Base-by-base conservation (phyloP, 2,888 invertebrate species). In the Molanna angustata region DNA sequence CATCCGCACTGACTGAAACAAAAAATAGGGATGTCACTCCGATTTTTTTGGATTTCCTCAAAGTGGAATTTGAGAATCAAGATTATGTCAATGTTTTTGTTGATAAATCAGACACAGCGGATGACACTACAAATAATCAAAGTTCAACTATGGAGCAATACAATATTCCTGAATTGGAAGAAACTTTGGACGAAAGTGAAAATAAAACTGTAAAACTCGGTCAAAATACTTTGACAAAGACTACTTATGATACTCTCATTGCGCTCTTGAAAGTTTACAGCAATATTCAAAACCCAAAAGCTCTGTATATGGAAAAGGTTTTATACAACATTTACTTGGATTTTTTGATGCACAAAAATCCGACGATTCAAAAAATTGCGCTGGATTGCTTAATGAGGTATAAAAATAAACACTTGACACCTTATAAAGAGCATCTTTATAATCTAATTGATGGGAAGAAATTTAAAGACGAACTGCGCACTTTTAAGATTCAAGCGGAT, bases 311-410 rank as follows among this genome's bases (percentile, higher is more conserved):
- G 58, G 90, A 92, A 67, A 72, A 83, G 0, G 83, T 90, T 59
- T 75, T 97, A 54, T 80, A 81, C 64, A 82, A 81, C 54, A 76
- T 89, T n/a, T 90, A 86, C 64, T 78, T 86, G 66, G 87, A 94
- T 65, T 80, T 97, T 46, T 68, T 98, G 6, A 82, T 85, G 41
- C 86, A 91, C 56, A 86, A 86, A 63, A 88, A 90, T 69, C 70
- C 84, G 0, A 82, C 83, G 0, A 75, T 97, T 4, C 97, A 97
- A 69, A 91, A 87, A 67, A 80, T 83, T 46, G 90, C 95, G 0
- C 71, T 98, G 33, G 88, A 90, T 64, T 97, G 95, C 67, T 70
- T 98, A 1, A 73, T 92, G 62, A 84, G 89, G 1, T 97, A 95
- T 69, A 92, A 90, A 67, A 82, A 85, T 59, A 89, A 89, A 65